Conservation (phyloP, 2,113 vertebrate species). For the Hylia prasina region DNA sequence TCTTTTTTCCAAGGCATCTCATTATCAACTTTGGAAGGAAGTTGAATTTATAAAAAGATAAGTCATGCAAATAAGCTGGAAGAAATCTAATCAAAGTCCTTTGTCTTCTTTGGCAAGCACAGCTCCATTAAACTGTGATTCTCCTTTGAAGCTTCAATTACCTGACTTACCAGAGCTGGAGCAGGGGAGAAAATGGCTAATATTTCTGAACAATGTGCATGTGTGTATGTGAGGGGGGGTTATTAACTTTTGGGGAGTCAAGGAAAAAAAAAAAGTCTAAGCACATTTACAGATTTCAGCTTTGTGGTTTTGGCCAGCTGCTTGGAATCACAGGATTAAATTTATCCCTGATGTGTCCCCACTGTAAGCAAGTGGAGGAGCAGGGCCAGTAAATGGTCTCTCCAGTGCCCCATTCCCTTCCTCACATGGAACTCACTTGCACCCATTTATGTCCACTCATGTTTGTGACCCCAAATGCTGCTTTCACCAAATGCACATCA, state of each 20-base stretch:
- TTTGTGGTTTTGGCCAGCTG: constrained; percentile 42
- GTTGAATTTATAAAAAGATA: constrained; percentile 61
- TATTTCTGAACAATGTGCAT: constrained; percentile 22
- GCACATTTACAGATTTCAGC: neutral
- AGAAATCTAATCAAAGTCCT: constrained; percentile 56
- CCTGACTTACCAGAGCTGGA: constrained; percentile 31
- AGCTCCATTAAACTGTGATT: constrained; percentile 17
- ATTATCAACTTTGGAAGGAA: constrained; percentile 62
- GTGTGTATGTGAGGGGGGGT: neutral
- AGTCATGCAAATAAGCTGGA: constrained; percentile 58
- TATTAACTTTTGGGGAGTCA: neutral
- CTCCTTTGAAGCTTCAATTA: constrained; percentile 67
- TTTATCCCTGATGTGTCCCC: neutral
- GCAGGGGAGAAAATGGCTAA: neutral
- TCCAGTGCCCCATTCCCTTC: neutral
- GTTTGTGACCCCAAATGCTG: neutral
- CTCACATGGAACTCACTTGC: neutral
- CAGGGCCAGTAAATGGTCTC: neutral
- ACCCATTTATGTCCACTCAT: rapidly evolving
- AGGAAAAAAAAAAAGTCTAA: neutral
- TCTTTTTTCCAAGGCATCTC: constrained; percentile 43
- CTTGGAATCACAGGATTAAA: neutral
- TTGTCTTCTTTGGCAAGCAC: constrained; percentile 59
- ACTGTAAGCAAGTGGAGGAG: neutral
- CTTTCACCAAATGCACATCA: neutral